A percentile compares a stretch with the other conserved stretches of the same genome.
Conservation (phyloP, 2,113 vertebrate genomes). For the Tapirus terrestris region DNA sequence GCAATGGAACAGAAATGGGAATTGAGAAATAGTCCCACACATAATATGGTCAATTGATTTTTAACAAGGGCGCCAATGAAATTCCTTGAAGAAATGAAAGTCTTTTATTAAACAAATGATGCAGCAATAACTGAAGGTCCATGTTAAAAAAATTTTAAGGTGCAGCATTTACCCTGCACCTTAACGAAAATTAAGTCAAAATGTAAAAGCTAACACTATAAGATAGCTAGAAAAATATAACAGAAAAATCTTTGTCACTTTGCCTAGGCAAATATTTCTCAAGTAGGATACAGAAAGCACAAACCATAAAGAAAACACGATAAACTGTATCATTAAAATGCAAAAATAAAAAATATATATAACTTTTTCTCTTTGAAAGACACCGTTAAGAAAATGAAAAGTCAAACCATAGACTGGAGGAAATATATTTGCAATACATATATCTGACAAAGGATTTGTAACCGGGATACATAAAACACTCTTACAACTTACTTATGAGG, state of each 20-base stretch:
- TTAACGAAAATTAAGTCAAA: background rate
- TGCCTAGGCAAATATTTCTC: background rate
- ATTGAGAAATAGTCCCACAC: background rate
- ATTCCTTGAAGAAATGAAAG: background rate
- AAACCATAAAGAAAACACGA: background rate
- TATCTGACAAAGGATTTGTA: background rate
- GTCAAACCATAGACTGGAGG: background rate
- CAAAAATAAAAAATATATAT: background rate
- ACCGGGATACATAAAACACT: background rate
- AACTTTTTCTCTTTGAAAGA: background rate
- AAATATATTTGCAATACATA: background rate
- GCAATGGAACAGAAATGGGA: background rate
- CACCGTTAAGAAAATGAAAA: background rate
- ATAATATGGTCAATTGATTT: background rate
- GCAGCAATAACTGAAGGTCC: background rate
- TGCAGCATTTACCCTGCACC: background rate
- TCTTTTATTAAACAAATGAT: background rate
- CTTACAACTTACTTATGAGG: background rate
- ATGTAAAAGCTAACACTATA: background rate
- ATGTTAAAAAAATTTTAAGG: background rate
- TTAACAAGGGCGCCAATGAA: background rate
- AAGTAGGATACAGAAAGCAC: background rate
- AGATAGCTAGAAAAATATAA: background rate
- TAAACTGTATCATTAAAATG: background rate
- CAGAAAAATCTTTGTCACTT: background rate